These are phyloP conservation scores for Nothoprocta pentlandii DNA, from an alignment of 2,113 vertebrate genomes.

Conservation along the genomic window DNA sequence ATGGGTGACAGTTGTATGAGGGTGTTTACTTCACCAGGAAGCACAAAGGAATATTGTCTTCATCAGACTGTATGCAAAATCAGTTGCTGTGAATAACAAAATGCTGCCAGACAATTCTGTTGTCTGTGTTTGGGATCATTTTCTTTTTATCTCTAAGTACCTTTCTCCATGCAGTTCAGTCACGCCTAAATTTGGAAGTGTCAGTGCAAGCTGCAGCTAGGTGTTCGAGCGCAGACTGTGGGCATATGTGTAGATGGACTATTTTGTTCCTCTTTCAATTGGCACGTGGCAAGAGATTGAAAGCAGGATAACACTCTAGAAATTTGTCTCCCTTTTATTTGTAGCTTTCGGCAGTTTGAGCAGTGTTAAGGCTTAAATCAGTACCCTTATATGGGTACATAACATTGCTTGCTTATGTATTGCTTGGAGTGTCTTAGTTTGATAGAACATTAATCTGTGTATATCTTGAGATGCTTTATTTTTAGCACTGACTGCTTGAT, in stretches of 20 bases:
- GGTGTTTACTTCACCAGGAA: slow-evolving; percentile 41
- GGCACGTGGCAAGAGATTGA: background rate
- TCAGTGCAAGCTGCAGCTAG: background rate
- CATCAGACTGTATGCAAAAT: slow-evolving; percentile 18
- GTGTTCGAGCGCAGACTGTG: slow-evolving; percentile 10
- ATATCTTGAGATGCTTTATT: background rate
- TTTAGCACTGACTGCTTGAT: background rate
- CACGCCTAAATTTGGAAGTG: slow-evolving; percentile 32
- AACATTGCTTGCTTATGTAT: background rate
- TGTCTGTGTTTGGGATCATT: background rate
- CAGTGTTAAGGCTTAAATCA: background rate
- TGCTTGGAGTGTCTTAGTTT: too few species aligned
- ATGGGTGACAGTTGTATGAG: background rate
- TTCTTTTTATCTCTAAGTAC: slow-evolving; percentile 52
- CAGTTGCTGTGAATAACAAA: slow-evolving; percentile 45
- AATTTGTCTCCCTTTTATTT: background rate
- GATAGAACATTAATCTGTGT: background rate
- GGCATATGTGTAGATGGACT: background rate
- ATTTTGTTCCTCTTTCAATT: background rate
- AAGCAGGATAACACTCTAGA: background rate
- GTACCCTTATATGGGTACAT: background rate
- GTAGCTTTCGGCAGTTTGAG: background rate
- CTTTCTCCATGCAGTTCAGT: slow-evolving; percentile 1
- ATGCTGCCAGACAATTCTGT: background rate
- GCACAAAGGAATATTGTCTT: slow-evolving; percentile 55